phyloP scores from a whole-genome alignment of 2,797 vertebrate species.

The Aplochiton taeniatus region DNA sequence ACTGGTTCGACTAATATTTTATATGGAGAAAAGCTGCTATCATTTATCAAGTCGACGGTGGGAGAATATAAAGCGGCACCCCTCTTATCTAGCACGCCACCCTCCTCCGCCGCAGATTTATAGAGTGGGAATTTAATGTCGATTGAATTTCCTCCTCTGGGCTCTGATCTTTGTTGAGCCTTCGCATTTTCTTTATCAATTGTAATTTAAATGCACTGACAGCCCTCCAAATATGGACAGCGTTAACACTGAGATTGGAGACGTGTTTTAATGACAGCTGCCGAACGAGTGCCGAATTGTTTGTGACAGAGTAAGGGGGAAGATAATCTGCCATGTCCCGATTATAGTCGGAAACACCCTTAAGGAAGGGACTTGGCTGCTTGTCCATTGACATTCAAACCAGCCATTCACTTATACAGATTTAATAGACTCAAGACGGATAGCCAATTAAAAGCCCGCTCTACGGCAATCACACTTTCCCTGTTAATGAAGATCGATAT shows the following conservation, averaged over 20 bases:
- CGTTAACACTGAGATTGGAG: constrained; percentile 35
- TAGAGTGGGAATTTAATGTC: constrained; percentile 55
- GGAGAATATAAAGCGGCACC: constrained; percentile 66
- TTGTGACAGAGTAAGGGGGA: constrained; percentile 22
- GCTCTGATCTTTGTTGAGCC: constrained; percentile 45
- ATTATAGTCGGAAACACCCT: constrained; percentile 52
- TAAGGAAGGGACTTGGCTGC: constrained; percentile 48
- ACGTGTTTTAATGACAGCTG: constrained; percentile 37
- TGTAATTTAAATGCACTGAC: constrained; percentile 48
- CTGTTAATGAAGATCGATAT: constrained; percentile 66
- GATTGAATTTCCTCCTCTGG: constrained; percentile 50
- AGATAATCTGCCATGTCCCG: constrained; percentile 38
- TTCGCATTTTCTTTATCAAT: constrained; percentile 32
- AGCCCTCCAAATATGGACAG: constrained; percentile 32
- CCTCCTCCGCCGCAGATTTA: constrained; percentile 64
- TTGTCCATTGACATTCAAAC: constrained; percentile 64
- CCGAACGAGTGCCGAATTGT: constrained; percentile 29
- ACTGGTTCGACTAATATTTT: constrained; percentile 54
- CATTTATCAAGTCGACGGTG: constrained; percentile 66
- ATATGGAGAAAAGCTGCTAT: constrained; percentile 45
- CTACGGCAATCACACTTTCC: constrained; percentile 48
- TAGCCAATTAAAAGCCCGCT: constrained; percentile 58
- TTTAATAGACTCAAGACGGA: constrained; percentile 66
- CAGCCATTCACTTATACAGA: constrained; percentile 55
- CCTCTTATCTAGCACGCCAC: constrained; percentile 59